Evolutionary conservation across 1,140 invertebrate genomes (phyloP).

Genomic region (Hylyphantes graminicola): DNA sequence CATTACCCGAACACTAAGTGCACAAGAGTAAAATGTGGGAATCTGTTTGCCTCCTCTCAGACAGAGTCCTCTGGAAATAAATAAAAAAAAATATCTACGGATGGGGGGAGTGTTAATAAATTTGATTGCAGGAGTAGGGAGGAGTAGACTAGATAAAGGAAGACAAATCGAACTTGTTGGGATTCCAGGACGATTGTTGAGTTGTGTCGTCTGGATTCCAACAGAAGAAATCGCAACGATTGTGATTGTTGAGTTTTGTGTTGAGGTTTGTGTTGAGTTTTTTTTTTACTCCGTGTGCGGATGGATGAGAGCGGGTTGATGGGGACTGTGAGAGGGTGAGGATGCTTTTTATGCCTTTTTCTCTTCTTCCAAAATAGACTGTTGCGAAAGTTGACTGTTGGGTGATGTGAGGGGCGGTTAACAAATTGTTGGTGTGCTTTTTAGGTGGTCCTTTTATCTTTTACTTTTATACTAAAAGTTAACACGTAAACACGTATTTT

Average conservation of each 20-base stretch:
- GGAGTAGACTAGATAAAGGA: constrained; percentile 21
- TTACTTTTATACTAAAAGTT: no score
- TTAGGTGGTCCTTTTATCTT: no score
- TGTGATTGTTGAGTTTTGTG: neutral
- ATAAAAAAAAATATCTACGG: neutral
- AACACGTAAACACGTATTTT: no score
- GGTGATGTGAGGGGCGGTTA: constrained; percentile 17
- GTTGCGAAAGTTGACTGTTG: constrained; percentile 38
- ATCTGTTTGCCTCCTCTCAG: no score
- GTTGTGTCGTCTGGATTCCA: constrained; percentile 30
- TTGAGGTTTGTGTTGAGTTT: neutral
- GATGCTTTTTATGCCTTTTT: constrained; percentile 18
- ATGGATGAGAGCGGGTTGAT: constrained; percentile 42
- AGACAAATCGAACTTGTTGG: constrained; percentile 37
- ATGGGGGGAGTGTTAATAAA: constrained; percentile 19
- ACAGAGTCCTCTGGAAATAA: no score
- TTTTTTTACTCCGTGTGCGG: constrained; percentile 15
- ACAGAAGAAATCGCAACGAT: no score
- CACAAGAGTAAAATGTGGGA: no score
- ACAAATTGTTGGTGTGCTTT: no score
- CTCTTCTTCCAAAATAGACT: constrained; percentile 52
- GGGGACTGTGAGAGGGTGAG: constrained; percentile 41
- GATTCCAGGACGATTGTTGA: constrained; percentile 22
- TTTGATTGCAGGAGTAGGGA: constrained; percentile 21
- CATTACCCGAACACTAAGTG: no score